Conservation (phyloP, 2,797 vertebrate species). For the Ambastaia sidthimunki region DNA sequence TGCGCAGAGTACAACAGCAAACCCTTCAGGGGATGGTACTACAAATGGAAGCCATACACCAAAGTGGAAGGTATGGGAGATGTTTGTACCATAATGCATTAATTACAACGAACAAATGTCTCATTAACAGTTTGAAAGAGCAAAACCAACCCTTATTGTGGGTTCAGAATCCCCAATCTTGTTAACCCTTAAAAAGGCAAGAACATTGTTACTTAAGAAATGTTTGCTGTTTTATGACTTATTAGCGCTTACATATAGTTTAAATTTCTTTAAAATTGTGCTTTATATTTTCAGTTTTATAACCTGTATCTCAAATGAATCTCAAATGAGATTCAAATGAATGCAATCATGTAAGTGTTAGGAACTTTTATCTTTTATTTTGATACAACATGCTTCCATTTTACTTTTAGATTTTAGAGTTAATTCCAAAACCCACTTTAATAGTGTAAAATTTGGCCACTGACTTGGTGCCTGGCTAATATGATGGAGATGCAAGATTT, state of each 20-base stretch:
- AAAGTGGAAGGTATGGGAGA: slow-evolving; percentile 89
- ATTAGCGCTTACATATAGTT: neutral
- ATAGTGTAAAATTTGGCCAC: no score
- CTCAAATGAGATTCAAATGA: no score
- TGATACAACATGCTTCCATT: neutral
- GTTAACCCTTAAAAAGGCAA: neutral
- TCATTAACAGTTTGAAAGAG: slow-evolving; percentile 11
- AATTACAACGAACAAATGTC: slow-evolving; percentile 32
- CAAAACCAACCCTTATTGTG: neutral
- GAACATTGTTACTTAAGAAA: neutral
- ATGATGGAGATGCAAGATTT: neutral
- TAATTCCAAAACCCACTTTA: no score
- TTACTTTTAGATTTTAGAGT: no score
- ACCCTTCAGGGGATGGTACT: slow-evolving; percentile 97
- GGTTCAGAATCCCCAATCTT: neutral
- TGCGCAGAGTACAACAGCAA: slow-evolving; percentile 97
- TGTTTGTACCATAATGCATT: slow-evolving; percentile 21
- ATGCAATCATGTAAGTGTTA: no score
- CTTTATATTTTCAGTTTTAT: no score
- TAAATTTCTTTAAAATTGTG: no score
- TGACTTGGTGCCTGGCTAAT: neutral
- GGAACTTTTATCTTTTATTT: neutral
- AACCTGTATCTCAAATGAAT: no score
- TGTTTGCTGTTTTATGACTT: neutral
- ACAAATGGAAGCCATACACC: slow-evolving; percentile 97